Percentiles rank a stretch among this genome's conserved stretches.
Conservation (phyloP, 2,113 vertebrate species). For the Silurus asotus region DNA sequence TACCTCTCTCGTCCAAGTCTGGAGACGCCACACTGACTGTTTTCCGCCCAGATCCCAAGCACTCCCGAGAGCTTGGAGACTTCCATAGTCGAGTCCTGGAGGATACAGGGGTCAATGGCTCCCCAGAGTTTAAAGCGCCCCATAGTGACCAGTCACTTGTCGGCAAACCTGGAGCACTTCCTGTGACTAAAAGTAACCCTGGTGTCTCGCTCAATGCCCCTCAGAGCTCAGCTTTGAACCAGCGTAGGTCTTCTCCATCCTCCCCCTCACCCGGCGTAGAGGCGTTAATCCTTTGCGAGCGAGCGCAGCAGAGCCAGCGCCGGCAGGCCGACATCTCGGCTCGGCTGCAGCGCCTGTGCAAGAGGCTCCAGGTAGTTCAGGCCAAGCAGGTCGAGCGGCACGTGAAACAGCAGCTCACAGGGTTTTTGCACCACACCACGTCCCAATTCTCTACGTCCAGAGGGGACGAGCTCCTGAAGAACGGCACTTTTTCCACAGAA, state of each 20-base stretch:
- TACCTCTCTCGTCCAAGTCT: constrained; percentile 68
- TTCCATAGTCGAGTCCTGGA: constrained; percentile 3
- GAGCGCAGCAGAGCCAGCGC: constrained; percentile 77
- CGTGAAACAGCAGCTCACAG: constrained; percentile 92
- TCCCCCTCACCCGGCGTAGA: constrained; percentile 69
- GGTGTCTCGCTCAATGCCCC: background rate
- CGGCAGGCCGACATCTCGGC: constrained; percentile 89
- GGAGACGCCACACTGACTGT: constrained; percentile 70
- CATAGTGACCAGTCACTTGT: constrained; percentile 1
- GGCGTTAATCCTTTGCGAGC: constrained; percentile 78
- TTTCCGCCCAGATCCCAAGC: constrained; percentile 67
- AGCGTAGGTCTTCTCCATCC: constrained; percentile 31
- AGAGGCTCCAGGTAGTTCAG: constrained; percentile 95
- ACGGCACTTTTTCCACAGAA: constrained; percentile 82
- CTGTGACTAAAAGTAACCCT: constrained; percentile 1
- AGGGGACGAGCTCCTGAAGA: constrained; percentile 86
- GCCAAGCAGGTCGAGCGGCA: constrained; percentile 97
- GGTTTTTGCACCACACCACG: constrained; percentile 87
- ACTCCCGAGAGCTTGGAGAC: constrained; percentile 48
- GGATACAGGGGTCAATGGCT: background rate
- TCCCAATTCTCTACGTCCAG: constrained; percentile 81
- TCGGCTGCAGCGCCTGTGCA: constrained; percentile 86
- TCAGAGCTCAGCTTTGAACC: constrained; percentile 17
- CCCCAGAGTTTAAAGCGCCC: constrained; percentile 46
- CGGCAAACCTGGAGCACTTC: background rate